Evolutionary conservation across 2,888 invertebrate genomes (phyloP).

Genomic region (Clusia tigrina): DNA sequence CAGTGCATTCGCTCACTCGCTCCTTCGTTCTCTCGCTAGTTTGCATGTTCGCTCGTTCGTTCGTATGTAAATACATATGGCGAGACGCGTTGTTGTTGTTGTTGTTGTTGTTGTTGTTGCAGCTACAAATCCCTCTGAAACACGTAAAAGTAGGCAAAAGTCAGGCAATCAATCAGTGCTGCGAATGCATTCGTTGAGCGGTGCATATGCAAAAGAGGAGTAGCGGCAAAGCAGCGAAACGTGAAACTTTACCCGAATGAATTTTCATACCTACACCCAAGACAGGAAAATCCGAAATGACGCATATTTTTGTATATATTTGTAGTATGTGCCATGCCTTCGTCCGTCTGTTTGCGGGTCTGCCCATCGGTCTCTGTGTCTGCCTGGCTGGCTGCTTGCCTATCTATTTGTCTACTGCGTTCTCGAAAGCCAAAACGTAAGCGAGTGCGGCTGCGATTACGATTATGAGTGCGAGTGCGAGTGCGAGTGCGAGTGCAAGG

Average conservation of each 20-base stretch:
- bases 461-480: neutral
- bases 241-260: neutral
- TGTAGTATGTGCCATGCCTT: neutral
- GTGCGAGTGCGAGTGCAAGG: neutral
- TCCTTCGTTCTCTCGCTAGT: no score
- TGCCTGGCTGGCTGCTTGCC: no score
- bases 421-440: no score
- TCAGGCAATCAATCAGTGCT: neutral
- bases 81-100: no score
- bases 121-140: no score
- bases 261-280: neutral
- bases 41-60: no score
- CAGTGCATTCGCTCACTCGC: no score
- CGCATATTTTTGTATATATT: neutral
- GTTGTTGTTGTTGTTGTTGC: no score
- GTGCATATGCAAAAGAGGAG: neutral
- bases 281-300: neutral
- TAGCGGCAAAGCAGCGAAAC: neutral
- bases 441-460: neutral
- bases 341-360: neutral
- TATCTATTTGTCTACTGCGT: no score
- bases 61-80: no score
- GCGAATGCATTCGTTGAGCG: neutral
- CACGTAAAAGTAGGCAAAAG: constrained; percentile 5
- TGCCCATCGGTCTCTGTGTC: no score